Percentiles rank a stretch among this genome's conserved stretches.
Conservation (phyloP, 2,888 invertebrate species). For the Leptinotarsa haldemani region DNA sequence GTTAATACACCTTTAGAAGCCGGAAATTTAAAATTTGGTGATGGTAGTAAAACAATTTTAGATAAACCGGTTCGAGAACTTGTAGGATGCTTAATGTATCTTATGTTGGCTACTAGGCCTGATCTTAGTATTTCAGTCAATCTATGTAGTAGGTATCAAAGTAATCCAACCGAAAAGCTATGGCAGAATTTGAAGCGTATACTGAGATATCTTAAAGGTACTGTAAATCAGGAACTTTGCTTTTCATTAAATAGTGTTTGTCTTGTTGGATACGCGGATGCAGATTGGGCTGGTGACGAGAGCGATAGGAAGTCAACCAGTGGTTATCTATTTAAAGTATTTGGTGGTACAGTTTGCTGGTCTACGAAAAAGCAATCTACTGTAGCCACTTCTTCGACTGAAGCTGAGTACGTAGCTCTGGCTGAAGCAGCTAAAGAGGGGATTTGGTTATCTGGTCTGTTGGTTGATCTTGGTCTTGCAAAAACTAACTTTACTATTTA, state of each 20-base stretch:
- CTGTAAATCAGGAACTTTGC: neutral
- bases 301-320: slow-evolving; percentile 52
- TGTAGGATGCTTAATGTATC: slow-evolving; percentile 23
- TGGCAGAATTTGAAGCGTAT: slow-evolving; percentile 4
- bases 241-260: neutral
- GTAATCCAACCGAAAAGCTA: slow-evolving; percentile 12
- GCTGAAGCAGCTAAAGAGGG: slow-evolving; percentile 48
- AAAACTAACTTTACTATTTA: slow-evolving; percentile 21
- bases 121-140: slow-evolving; percentile 22
- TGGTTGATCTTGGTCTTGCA: slow-evolving; percentile 22
- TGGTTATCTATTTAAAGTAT: slow-evolving; percentile 51
- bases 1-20: no score
- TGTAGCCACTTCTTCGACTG: slow-evolving; percentile 55
- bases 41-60: slow-evolving; percentile 4
- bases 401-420: slow-evolving; percentile 56
- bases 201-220: slow-evolving; percentile 9
- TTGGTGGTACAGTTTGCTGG: slow-evolving; percentile 53
- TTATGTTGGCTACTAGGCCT: slow-evolving; percentile 18
- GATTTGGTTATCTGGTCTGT: slow-evolving; percentile 43
- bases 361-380: slow-evolving; percentile 52
- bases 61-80: slow-evolving; percentile 23
- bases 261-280: slow-evolving; percentile 39
- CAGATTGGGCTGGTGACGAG: slow-evolving; percentile 49
- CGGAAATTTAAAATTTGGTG: no score
- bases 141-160: slow-evolving; percentile 16